phyloP scores from a whole-genome alignment of 2,113 vertebrate genomes.

The Triplophysa tibetana region DNA sequence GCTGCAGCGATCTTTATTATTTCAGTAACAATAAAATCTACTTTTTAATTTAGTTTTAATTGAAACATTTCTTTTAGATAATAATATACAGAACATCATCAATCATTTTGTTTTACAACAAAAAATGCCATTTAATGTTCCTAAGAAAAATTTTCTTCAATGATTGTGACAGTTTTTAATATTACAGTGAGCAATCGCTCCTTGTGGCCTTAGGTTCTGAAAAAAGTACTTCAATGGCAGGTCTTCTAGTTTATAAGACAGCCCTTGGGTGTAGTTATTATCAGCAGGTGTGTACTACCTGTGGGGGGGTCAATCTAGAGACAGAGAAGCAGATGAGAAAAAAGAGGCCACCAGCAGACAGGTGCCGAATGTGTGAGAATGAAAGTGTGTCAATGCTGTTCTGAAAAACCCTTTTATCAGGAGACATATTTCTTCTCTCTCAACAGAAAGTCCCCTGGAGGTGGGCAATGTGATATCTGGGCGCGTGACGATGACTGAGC shows the following conservation, averaged over 20 bases:
- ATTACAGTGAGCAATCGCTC: no score
- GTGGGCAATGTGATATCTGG: slow-evolving; percentile 17
- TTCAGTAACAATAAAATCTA: no score
- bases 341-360: slow-evolving; percentile 8
- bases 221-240: neutral
- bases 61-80: no score
- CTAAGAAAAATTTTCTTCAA: no score
- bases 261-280: neutral
- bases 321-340: neutral
- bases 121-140: no score
- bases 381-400: slow-evolving; percentile 15
- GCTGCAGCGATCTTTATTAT: no score
- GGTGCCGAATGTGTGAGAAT: neutral
- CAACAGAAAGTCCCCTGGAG: slow-evolving; percentile 26
- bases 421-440: slow-evolving; percentile 36
- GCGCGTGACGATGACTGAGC: slow-evolving; percentile 31
- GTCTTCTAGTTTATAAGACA: neutral
- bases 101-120: no score
- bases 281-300: neutral
- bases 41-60: no score
- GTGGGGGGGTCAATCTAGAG: neutral
- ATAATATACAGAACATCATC: no score
- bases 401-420: slow-evolving; percentile 30
- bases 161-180: no score
- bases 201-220: neutral